These are phyloP conservation scores for Myotis lucifugus DNA, from an alignment of 2,113 vertebrate genomes.

Conservation along the genomic window DNA sequence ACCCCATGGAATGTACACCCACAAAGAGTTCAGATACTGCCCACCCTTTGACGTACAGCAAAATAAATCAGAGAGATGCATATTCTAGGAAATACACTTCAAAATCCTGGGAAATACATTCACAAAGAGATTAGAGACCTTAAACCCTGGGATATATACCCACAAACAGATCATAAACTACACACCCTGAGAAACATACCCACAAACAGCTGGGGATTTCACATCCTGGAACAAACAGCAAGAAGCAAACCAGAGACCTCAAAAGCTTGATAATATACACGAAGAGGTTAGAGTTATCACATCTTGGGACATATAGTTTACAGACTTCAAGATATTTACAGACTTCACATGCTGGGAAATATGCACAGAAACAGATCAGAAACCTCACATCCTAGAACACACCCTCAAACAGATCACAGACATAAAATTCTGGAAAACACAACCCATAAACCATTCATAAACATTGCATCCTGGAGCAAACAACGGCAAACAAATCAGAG, in stretches of 20 bases:
- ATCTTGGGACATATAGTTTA: neutral
- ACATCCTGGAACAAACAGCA: constrained; percentile 4
- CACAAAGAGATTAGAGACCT: constrained; percentile 15
- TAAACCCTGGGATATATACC: neutral
- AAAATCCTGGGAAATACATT: neutral
- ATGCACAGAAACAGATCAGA: constrained; percentile 15
- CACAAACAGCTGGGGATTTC: neutral
- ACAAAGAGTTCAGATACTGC: neutral
- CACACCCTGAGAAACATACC: neutral
- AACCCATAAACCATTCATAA: neutral
- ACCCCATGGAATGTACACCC: neutral
- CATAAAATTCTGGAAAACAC: constrained; percentile 21
- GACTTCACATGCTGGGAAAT: neutral
- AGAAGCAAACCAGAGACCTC: constrained; percentile 30
- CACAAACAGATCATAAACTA: neutral
- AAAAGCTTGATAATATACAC: neutral
- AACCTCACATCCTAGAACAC: constrained; percentile 16
- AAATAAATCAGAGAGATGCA: neutral
- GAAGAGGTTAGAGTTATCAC: neutral
- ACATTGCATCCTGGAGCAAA: neutral
- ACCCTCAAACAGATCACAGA: neutral
- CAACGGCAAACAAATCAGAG: neutral
- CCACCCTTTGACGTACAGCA: neutral
- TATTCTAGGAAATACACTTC: neutral
- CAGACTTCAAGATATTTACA: neutral